Base-by-base conservation (phyloP, 2,113 vertebrate genomes). In the Odontesthes bonariensis region DNA sequence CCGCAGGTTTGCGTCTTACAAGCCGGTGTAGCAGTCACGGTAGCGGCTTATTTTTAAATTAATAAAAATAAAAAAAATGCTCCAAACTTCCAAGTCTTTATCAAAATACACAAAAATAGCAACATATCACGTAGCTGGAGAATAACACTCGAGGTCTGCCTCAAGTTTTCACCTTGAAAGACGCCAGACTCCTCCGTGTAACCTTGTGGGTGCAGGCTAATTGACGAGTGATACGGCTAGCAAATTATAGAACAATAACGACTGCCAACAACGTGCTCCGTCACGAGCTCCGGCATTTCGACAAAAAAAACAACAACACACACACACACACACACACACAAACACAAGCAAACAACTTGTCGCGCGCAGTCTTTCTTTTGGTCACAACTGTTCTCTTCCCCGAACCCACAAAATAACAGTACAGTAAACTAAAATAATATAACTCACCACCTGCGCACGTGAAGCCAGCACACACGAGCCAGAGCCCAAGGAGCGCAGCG, bases 371-470 rank as follows among this genome's bases (percentile, higher is more conserved):
- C n/a, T 46, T 11, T 46, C 6, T 20, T 13, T 27, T 14, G 7
- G 35, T 38, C 1, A 1, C 5, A 8, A 38, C 35, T 38, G 10
- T 38, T 14, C 16, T 13, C 17, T 33, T n/a, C 1, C 5, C 8
- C 10, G 42, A 2, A 23, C 10, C n/a, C 8, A 58, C 14, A 58
- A 35, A 60, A 47, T 42, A 3, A 32, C 0, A 14, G 42, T 31
- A 14, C 13, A 17, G 6, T 23, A 35, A 44, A 35, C 4, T 6
- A 31, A 9, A 47, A 31, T 0, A 31, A 12, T 20, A 0, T 14
- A 87, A 94, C 94, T 95, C 87, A 95, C 94, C 88, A 93, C 91
- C 92, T 57, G 82, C 82, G 91, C 88, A 93, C 92, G 91, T 90
- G 88, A 94, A 92, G 70, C 87, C 86, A 47, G 77, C 63, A 20